Evolutionary conservation across 2,797 vertebrate genomes (phyloP), one percentile per base, ranked within the genome.

Genomic region (Lutjanus argentimaculatus): DNA sequence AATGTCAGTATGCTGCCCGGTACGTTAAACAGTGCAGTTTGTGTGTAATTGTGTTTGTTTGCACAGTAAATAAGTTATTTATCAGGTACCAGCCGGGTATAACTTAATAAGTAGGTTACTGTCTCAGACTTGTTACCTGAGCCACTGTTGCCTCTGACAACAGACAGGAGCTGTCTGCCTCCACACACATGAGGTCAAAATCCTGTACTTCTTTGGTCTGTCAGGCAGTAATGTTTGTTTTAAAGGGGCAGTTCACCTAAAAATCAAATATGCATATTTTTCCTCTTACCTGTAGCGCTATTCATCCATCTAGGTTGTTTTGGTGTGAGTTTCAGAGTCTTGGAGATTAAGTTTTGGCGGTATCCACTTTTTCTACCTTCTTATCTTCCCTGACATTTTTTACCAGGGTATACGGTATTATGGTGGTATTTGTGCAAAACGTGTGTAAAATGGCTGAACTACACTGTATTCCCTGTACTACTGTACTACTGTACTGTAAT

Each of bases 61-160:
- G 40, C 40, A 58, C 11, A 16, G 21, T 72, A 69, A 66, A 77
- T 72, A 2, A 43, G 67, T 86, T 63, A 77, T 87, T 83, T 84
- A 80, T 48, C 80, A 82, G 70, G 68, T 55, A 67, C 19, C 59
- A 64, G 67, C 6, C 59, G 15, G 17, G 70, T 78, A 17, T 82
- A 78, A n/a, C n/a, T n/a, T n/a, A n/a, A 84, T 62, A 36, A 56
- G 74, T 58, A 36, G 69, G 76, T 69, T 77, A 19, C 49, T 72
- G 70, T 56, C 49, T 13, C 40, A 75, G 52, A 67, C 84, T 53
- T 86, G 90, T 79, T 73, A 91, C 76, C 87, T 64, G 87, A 93
- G 82, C 40, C 61, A 63, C 77, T 69, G 84, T 87, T 73, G 67
- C 68, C 75, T 83, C 17, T 74, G 66, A 78, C 84, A 86, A 84